Base-by-base conservation (phyloP, 2,797 vertebrate species). In the Momotus momota region DNA sequence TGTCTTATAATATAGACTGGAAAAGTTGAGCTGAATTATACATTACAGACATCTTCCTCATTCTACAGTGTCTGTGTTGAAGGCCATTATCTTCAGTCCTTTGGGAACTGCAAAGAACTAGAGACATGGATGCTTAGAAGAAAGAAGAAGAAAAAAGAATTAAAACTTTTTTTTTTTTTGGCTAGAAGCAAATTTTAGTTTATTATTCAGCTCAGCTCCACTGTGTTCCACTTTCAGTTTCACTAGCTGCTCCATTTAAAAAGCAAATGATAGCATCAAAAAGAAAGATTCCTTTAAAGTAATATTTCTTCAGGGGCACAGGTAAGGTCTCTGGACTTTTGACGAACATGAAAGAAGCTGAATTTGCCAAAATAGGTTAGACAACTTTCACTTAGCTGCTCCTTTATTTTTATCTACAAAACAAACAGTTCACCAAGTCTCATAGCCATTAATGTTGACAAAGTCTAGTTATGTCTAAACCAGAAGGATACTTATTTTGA, bases 151-250 rank as follows among this genome's bases (percentile, higher is more conserved):
- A 81, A 93, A 89, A 91, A 91, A 88, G 10, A 88, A 81, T 49
- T 74, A 69, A 64, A 88, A 81, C 7, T 65, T 94, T 45, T 79
- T 79, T 48, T 94, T 92, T 94, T 82, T 94, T 94, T 94, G 13
- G 83, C 96, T 95, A 64, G 93, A 80, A 95, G 96, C 96, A 96
- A 90, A 94, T 96, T 96, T 82, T 64, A 93, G 52, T 90, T 93
- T 88, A 73, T 96, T 95, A 96, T 97, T 96, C 96, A 94, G 57
- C 52, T 90, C 70, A 88, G 61, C 25, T 86, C 66, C 33, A n/a
- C 93, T 74, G 67, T 93, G 95, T 60, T 96, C 90, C 41, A 93
- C 67, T 97, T 97, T 74, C 69, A 54, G 67, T 87, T 96, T 85
- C 61, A 40, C 5, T 89, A 74, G 60, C 45, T 94, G 88, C 67